Evolutionary conservation across 2,888 invertebrate species (phyloP).

Genomic region (Nemoura dubitans): DNA sequence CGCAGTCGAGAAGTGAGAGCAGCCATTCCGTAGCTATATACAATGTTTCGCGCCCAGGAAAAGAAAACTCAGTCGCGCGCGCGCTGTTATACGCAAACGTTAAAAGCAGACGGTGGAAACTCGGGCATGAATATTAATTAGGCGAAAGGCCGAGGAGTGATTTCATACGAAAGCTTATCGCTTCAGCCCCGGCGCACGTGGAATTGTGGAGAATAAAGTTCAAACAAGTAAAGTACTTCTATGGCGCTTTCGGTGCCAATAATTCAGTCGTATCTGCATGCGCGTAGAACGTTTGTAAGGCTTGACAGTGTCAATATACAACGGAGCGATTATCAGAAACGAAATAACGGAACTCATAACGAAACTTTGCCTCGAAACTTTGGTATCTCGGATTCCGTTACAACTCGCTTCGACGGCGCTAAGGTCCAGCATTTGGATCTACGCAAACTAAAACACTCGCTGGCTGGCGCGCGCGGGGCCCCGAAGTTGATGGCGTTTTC

Average conservation of each 20-base stretch:
- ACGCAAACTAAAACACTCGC: no score
- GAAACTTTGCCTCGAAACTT: no score
- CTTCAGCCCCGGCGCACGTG: not conserved
- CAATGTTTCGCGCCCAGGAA: not conserved
- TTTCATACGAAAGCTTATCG: not conserved
- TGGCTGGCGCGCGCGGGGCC: no score
- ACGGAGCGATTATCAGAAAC: no score
- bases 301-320: no score
- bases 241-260: not conserved
- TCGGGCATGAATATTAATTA: not conserved
- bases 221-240: not conserved
- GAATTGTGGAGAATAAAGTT: not conserved
- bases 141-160: not conserved
- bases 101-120: not conserved
- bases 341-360: no score
- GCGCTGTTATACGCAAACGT: no score
- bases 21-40: no score
- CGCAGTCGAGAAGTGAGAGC: not conserved
- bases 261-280: not conserved
- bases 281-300: not conserved
- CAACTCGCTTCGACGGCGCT: no score
- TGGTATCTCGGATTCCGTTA: no score
- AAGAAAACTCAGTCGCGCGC: not conserved
- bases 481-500: no score
- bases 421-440: no score